Conservation (phyloP, 2,113 vertebrate species). For the Recurvirostra avosetta region DNA sequence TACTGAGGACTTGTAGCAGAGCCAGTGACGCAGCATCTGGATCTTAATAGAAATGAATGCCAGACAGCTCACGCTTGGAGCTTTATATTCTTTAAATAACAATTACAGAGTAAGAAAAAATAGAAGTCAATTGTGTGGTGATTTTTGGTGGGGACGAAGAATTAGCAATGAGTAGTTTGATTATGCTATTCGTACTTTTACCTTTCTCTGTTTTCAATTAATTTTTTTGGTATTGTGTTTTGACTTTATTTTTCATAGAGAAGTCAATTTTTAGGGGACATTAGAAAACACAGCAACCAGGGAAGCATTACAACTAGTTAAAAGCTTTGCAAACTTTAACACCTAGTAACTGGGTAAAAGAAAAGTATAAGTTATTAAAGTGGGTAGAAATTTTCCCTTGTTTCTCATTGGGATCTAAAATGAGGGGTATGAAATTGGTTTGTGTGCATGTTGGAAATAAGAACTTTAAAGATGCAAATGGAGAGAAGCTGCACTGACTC, state of each 20-base stretch:
- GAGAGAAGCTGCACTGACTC: not conserved
- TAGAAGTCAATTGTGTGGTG: not conserved
- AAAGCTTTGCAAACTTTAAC: not conserved
- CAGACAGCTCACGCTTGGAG: not conserved
- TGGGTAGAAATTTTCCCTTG: not conserved
- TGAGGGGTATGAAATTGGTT: constrained; percentile 17
- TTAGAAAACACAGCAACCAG: not conserved
- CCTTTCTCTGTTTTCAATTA: not conserved
- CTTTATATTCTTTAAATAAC: not conserved
- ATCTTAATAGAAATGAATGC: not conserved
- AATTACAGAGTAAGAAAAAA: not conserved
- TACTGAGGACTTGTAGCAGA: not conserved
- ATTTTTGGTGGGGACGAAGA: not conserved
- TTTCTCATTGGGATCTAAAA: not conserved
- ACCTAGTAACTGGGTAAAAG: not conserved
- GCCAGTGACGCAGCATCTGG: not conserved
- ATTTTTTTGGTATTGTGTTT: not conserved
- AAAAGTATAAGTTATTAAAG: not conserved
- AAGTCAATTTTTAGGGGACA: not conserved
- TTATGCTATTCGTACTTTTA: not conserved
- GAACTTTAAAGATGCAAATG: constrained; percentile 2
- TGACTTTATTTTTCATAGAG: not conserved
- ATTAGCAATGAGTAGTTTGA: not conserved
- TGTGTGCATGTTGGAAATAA: not conserved
- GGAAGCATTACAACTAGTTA: not conserved